Evolutionary conservation across 2,797 vertebrate species (phyloP).

Genomic region (Diceros bicornis): DNA sequence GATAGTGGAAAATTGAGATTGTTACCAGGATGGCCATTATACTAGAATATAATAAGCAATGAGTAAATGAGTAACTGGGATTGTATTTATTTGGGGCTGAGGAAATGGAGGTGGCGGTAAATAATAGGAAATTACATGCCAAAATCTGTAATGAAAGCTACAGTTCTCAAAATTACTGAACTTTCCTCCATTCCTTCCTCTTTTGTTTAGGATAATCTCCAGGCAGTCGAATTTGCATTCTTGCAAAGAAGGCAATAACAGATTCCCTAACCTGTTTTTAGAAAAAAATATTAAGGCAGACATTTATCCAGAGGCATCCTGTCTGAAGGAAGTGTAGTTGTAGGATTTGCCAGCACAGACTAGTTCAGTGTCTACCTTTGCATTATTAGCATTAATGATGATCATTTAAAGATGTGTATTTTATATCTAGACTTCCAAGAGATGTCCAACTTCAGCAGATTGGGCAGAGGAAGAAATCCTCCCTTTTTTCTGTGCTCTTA

Average conservation of each 20-base stretch:
- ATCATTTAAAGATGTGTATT: background rate
- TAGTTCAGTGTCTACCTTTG: background rate
- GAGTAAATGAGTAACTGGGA: background rate
- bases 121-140: constrained; percentile 44
- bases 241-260: constrained; percentile 55
- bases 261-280: constrained; percentile 18
- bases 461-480: constrained; percentile 15
- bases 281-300: background rate
- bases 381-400: constrained; percentile 5
- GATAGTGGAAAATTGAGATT: constrained; percentile 18
- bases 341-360: constrained; percentile 13
- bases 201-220: background rate
- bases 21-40: background rate
- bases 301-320: background rate
- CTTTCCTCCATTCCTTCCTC: background rate
- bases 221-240: constrained; percentile 11
- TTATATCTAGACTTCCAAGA: constrained; percentile 26
- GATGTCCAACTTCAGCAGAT: background rate
- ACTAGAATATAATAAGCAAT: background rate
- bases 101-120: background rate
- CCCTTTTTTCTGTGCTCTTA: background rate
- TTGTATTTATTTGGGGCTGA: background rate
- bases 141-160: constrained; percentile 6
- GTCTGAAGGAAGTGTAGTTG: background rate
- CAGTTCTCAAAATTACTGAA: constrained; percentile 8